These are phyloP conservation scores for Burhinus bistriatus DNA, from an alignment of 2,113 vertebrate species.

Conservation along the genomic window DNA sequence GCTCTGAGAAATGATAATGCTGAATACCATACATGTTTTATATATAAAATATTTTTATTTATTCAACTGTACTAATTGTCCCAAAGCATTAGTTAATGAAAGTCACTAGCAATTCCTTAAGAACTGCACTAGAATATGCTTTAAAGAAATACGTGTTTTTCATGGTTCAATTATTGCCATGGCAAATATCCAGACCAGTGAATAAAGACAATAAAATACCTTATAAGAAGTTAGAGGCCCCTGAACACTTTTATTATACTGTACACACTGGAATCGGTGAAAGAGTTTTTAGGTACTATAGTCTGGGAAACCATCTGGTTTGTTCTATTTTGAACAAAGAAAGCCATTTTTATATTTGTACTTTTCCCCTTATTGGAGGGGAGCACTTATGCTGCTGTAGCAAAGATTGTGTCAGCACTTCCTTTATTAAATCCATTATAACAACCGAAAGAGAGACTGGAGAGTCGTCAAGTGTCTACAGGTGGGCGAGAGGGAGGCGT, in stretches of 20 bases:
- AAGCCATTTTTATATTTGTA: constrained; percentile 45
- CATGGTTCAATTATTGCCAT: constrained; percentile 66
- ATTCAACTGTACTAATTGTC: constrained; percentile 27
- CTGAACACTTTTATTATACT: constrained; percentile 69
- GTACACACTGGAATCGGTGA: constrained; percentile 61
- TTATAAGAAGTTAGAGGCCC: constrained; percentile 49
- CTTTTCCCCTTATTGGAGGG: constrained; percentile 38
- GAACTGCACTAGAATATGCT: neutral
- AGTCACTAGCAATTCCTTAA: neutral
- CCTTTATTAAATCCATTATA: constrained; percentile 63
- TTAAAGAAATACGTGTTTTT: constrained; percentile 55
- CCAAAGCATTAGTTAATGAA: constrained; percentile 20
- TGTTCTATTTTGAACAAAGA: constrained; percentile 68
- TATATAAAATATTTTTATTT: constrained; percentile 4
- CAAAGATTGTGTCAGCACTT: constrained; percentile 63
- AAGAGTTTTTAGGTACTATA: constrained; percentile 59
- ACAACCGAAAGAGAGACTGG: constrained; percentile 14
- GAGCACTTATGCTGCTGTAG: constrained; percentile 15
- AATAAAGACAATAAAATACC: constrained; percentile 69
- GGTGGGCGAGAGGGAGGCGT: constrained; percentile 10
- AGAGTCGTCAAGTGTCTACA: constrained; percentile 28
- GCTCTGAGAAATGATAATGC: neutral
- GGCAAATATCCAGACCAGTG: constrained; percentile 66
- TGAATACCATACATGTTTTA: neutral
- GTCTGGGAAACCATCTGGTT: constrained; percentile 69